phyloP scores from a whole-genome alignment of 2,888 invertebrate genomes.

The Hipparchia sbordonii region DNA sequence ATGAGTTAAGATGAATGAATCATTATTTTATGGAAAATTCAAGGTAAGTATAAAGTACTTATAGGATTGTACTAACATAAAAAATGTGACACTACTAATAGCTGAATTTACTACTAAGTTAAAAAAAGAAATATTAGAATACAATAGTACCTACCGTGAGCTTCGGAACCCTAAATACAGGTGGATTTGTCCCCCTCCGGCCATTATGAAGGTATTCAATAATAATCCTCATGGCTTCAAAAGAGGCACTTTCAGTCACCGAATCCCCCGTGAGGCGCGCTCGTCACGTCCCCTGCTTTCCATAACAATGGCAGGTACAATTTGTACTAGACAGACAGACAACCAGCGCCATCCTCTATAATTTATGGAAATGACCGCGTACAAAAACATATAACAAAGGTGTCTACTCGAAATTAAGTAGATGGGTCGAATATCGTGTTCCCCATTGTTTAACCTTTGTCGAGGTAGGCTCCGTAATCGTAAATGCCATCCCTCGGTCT shows the following conservation, averaged over 20 bases:
- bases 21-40: no score
- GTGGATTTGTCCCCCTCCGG: constrained; percentile 20
- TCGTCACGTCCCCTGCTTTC: constrained; percentile 71
- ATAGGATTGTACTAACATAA: no score
- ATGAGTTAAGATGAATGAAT: no score
- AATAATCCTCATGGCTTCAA: constrained; percentile 33
- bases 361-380: constrained; percentile 81
- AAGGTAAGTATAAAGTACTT: no score
- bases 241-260: constrained; percentile 52
- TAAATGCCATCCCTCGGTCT: constrained; percentile 66
- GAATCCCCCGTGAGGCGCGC: constrained; percentile 66
- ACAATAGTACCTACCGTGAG: background rate
- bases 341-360: constrained; percentile 66
- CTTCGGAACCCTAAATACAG: constrained; percentile 14
- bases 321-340: constrained; percentile 47
- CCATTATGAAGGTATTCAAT: constrained; percentile 33
- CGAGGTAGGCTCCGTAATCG: constrained; percentile 58
- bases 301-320: constrained; percentile 80
- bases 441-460: constrained; percentile 73
- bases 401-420: constrained; percentile 81
- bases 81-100: background rate
- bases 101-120: background rate
- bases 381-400: constrained; percentile 80
- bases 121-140: background rate
- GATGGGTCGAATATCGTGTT: constrained; percentile 73